A percentile compares a stretch with the other conserved stretches of the same genome.
These are phyloP conservation scores for Pectinophora gossypiella DNA, from an alignment of 1,140 invertebrate genomes.

Conservation along the genomic window DNA sequence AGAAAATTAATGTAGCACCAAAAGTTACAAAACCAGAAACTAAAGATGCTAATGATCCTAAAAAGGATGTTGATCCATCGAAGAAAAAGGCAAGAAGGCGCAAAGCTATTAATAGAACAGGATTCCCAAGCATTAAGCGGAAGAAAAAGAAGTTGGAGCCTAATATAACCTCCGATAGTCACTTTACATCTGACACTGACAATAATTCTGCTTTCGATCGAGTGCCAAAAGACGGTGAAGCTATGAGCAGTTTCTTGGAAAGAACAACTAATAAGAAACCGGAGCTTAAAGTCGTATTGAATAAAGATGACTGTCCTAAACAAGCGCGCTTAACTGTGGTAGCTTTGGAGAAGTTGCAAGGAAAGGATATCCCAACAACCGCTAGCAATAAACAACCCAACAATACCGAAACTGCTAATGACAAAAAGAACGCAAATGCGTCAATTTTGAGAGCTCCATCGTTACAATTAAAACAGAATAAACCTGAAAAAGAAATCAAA, in stretches of 20 bases:
- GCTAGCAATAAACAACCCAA: conserved; percentile 30
- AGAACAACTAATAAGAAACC: conserved; percentile 68
- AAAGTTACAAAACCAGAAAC: conserved; percentile 29
- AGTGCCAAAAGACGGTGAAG: conserved; percentile 79
- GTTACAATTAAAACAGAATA: conserved; percentile 55
- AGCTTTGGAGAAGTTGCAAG: conserved; percentile 76
- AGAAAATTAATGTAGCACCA: conserved; percentile 32
- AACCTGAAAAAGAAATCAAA: conserved; percentile 58
- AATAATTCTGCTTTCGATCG: conserved; percentile 76
- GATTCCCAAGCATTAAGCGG: conserved; percentile 89
- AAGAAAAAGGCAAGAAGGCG: conserved; percentile 84
- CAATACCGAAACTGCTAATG: conserved; percentile 21
- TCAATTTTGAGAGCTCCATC: conserved; percentile 59
- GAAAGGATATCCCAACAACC: conserved; percentile 51
- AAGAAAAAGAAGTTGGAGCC: conserved; percentile 85
- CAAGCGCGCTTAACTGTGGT: conserved; percentile 75
- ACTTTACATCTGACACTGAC: conserved; percentile 55
- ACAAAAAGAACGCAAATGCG: conserved; percentile 41
- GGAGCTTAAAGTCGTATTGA: conserved; percentile 66
- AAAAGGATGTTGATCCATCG: conserved; percentile 41
- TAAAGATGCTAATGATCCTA: conserved; percentile 20
- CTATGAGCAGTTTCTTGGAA: conserved; percentile 78
- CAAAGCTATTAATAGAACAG: conserved; percentile 88
- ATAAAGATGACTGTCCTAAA: conserved; percentile 72
- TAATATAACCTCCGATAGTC: conserved; percentile 47